Conservation (phyloP, 2,888 invertebrate genomes). For the Germaria angustata region DNA sequence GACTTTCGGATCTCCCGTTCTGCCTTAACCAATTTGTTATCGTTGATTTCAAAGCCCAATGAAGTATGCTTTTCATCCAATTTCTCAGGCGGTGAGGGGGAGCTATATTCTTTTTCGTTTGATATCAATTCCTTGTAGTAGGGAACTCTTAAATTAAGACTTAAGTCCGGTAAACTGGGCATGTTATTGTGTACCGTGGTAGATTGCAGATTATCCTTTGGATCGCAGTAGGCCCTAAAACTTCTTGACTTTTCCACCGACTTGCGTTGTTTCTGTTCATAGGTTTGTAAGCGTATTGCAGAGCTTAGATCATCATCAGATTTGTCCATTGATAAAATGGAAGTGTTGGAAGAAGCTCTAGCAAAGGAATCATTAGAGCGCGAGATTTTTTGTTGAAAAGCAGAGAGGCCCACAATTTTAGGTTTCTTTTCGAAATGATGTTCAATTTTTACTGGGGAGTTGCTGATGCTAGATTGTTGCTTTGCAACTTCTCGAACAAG, state of each 20-base stretch:
- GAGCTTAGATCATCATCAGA: conserved; percentile 42
- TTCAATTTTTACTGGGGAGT: conserved; percentile 48
- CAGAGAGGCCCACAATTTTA: conserved; percentile 81
- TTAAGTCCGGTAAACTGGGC: conserved; percentile 78
- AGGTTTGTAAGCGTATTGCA: conserved; percentile 66
- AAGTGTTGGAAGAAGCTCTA: conserved; percentile 72
- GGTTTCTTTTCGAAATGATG: conserved; percentile 78
- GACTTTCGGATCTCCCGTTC: conserved; percentile 43
- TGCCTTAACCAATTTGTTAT: conserved; percentile 75
- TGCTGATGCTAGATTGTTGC: conserved; percentile 47
- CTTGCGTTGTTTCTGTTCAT: conserved; percentile 80
- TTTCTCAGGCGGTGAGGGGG: conserved; percentile 58
- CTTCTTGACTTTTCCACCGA: conserved; percentile 87
- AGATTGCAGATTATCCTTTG: conserved; percentile 67
- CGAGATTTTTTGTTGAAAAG: conserved; percentile 82
- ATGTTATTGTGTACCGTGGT: conserved; percentile 73
- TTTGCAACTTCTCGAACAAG: conserved; percentile 74
- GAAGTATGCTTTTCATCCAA: conserved; percentile 72
- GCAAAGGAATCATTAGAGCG: conserved; percentile 78
- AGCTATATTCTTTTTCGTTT: conserved; percentile 51
- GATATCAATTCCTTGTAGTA: conserved; percentile 69
- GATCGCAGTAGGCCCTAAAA: conserved; percentile 83
- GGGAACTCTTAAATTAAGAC: conserved; percentile 74
- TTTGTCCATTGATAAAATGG: conserved; percentile 74
- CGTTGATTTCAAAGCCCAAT: conserved; percentile 78